Evolutionary conservation across 2,797 vertebrate genomes (phyloP).

Genomic region (Bufotes viridis): DNA sequence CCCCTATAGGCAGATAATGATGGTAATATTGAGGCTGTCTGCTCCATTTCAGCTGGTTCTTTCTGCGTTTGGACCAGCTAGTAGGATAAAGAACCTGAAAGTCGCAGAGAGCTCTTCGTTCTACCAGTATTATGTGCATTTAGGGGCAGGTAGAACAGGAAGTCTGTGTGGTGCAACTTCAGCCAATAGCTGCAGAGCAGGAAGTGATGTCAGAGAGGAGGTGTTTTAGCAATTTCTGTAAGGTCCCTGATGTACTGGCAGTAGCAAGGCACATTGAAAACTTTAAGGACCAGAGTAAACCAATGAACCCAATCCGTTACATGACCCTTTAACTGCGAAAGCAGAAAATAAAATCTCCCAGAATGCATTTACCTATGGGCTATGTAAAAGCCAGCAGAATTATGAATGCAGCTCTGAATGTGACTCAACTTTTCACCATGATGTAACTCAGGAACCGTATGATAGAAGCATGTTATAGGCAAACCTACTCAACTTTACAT

Average conservation of each 20-base stretch:
- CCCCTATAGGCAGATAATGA: neutral
- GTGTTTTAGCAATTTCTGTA: neutral
- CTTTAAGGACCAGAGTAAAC: too few relatives aligned
- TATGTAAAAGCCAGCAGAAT: neutral
- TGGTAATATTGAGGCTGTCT: neutral
- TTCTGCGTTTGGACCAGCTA: neutral
- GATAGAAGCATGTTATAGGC: neutral
- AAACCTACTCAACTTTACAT: neutral
- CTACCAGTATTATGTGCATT: neutral
- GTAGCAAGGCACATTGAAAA: too few relatives aligned
- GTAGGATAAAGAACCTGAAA: neutral
- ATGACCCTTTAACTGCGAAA: too few relatives aligned
- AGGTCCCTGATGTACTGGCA: too few relatives aligned
- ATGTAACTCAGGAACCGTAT: neutral
- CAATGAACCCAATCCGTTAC: too few relatives aligned
- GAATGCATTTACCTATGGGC: too few relatives aligned
- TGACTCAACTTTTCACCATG: neutral
- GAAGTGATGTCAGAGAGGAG: neutral
- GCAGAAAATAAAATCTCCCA: too few relatives aligned
- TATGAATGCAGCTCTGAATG: conserved; percentile 1
- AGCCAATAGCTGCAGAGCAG: neutral
- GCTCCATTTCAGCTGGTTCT: neutral
- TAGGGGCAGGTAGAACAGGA: neutral
- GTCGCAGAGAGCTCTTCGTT: neutral
- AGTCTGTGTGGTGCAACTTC: neutral